Conservation (phyloP, 1,140 invertebrate genomes). For the Hyles euphorbiae region DNA sequence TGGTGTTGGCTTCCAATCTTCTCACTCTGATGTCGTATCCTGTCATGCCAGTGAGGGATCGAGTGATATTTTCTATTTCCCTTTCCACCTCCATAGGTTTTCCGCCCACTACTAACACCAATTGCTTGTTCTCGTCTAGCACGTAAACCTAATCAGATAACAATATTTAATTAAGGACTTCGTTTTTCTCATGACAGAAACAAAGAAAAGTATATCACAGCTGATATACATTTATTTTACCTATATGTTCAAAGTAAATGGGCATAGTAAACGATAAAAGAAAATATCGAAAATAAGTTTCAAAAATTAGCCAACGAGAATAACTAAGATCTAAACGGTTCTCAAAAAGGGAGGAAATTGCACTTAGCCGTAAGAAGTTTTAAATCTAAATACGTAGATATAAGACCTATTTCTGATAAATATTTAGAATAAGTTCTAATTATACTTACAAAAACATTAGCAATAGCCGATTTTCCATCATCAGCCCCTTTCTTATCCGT, state of each 20-base stretch:
- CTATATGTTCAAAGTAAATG: too few relatives aligned
- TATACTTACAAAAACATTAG: slow-evolving; percentile 87
- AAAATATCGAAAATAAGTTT: too few relatives aligned
- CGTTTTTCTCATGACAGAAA: too few relatives aligned
- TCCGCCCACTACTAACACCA: slow-evolving; percentile 85
- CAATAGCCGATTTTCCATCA: slow-evolving; percentile 86
- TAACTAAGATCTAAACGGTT: too few relatives aligned
- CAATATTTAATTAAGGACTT: slow-evolving; percentile 1
- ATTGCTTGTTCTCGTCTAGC: slow-evolving; percentile 86
- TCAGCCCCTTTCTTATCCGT: slow-evolving; percentile 86
- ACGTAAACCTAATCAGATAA: slow-evolving; percentile 82
- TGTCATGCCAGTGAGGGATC: slow-evolving; percentile 82
- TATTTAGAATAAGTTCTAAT: neutral
- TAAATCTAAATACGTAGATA: too few relatives aligned
- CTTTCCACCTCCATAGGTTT: slow-evolving; percentile 85
- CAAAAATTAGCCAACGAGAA: too few relatives aligned
- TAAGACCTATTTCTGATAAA: too few relatives aligned
- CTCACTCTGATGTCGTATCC: slow-evolving; percentile 86
- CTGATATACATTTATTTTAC: too few relatives aligned
- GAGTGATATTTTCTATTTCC: slow-evolving; percentile 82
- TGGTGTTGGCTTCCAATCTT: slow-evolving; percentile 83
- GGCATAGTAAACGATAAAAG: too few relatives aligned
- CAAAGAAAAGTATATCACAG: too few relatives aligned
- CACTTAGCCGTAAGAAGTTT: too few relatives aligned
- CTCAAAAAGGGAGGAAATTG: too few relatives aligned